Evolutionary conservation across 2,113 vertebrate genomes (phyloP).

Genomic region (Lamprotornis superbus): DNA sequence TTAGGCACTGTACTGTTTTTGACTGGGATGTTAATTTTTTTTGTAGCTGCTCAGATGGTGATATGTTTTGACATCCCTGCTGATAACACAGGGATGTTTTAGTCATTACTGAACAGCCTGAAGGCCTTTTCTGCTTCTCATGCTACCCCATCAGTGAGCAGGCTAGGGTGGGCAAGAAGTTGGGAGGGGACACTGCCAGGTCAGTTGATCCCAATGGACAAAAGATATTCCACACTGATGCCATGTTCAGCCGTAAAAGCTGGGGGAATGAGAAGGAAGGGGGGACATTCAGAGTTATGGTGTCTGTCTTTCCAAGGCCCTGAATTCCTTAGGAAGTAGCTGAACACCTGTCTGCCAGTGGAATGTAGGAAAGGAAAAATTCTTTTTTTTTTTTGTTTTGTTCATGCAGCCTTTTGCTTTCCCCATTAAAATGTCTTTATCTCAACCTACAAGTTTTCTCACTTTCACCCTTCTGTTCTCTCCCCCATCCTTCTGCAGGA

Average conservation of each 20-base stretch:
- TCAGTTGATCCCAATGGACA: not conserved
- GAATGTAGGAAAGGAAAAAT: not conserved
- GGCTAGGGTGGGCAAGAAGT: not conserved
- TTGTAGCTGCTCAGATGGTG: not conserved
- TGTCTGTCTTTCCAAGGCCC: not conserved
- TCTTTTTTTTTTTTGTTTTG: not conserved
- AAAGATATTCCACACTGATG: not conserved
- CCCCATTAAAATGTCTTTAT: not conserved
- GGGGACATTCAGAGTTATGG: accelerated
- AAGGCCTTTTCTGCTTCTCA: not conserved
- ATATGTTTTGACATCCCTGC: not conserved
- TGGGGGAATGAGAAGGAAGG: not conserved
- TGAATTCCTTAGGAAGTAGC: not conserved
- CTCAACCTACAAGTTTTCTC: not conserved
- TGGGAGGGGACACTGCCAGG: not conserved
- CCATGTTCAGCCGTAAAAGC: not conserved
- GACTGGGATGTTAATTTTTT: not conserved
- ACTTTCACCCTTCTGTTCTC: not conserved
- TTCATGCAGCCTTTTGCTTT: not conserved
- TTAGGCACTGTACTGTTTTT: not conserved
- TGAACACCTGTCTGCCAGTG: not conserved
- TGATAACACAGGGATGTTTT: not conserved
- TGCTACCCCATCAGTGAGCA: not conserved
- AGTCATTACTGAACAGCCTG: not conserved
- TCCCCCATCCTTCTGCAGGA: not conserved